phyloP scores from a whole-genome alignment of 1,140 invertebrate genomes.

The Dufourea novaeangliae region DNA sequence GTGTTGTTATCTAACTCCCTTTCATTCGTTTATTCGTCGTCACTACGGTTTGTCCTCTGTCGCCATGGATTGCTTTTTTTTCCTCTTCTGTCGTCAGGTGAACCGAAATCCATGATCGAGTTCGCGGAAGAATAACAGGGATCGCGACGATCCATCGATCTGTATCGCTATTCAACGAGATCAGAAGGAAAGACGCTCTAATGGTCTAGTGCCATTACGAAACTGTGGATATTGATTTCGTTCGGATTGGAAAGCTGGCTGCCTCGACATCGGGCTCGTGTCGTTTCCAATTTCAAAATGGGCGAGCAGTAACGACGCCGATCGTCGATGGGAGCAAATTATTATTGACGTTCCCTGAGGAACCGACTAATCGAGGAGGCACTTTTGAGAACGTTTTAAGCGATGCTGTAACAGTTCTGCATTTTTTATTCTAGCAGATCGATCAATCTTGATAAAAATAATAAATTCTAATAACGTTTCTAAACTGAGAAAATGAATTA shows the following conservation, averaged over 20 bases:
- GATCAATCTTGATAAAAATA: too few species aligned
- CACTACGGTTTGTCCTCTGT: neutral
- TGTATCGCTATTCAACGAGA: neutral
- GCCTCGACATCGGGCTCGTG: neutral
- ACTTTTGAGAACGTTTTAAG: neutral
- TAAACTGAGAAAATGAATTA: too few species aligned
- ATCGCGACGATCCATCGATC: too few species aligned
- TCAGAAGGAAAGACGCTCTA: neutral
- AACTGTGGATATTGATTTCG: conserved; percentile 1
- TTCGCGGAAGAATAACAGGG: neutral
- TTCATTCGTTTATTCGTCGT: conserved; percentile 4
- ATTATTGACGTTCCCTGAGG: neutral
- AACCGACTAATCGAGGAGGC: neutral
- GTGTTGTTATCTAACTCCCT: conserved; percentile 16
- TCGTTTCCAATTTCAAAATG: neutral
- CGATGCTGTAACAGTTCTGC: neutral
- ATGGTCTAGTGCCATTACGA: neutral
- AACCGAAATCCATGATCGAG: neutral
- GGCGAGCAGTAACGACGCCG: neutral
- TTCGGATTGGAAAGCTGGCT: neutral
- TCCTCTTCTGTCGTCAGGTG: neutral
- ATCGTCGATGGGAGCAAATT: neutral
- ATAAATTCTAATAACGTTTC: too few species aligned
- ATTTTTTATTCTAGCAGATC: neutral
- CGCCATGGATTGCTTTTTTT: too few species aligned